A percentile compares a stretch with the other conserved stretches of the same genome.
phyloP scores from a whole-genome alignment of 2,888 invertebrate genomes.

The Nomada hirtipes region DNA sequence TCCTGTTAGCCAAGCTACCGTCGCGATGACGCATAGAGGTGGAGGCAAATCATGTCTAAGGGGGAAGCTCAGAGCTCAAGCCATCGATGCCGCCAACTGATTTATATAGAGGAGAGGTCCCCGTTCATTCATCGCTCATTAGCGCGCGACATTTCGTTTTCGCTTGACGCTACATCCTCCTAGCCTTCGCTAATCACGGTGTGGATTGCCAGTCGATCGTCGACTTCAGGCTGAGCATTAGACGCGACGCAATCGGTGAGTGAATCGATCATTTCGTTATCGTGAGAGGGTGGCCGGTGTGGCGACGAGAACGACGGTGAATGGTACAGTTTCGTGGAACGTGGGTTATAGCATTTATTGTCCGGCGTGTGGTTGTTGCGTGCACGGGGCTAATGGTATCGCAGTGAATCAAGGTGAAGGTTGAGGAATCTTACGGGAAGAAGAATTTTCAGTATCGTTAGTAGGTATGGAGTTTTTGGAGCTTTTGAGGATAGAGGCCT shows the following conservation, averaged over 20 bases:
- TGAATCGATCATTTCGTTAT: neutral
- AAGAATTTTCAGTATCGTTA: too few species aligned
- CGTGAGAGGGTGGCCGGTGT: neutral
- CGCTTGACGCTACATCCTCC: constrained; percentile 4
- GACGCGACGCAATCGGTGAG: constrained; percentile 11
- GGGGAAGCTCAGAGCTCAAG: constrained; percentile 57
- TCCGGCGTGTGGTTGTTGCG: too few species aligned
- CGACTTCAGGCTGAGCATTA: too few species aligned
- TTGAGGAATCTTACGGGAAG: too few species aligned
- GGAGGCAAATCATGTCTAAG: neutral
- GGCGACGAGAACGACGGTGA: too few species aligned
- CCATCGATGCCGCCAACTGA: neutral
- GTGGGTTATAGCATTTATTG: neutral
- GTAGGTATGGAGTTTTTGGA: too few species aligned
- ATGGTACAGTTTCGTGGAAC: neutral
- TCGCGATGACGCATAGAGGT: neutral
- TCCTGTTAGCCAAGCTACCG: neutral
- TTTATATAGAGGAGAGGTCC: constrained; percentile 47
- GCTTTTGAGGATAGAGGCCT: too few species aligned
- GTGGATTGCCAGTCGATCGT: neutral
- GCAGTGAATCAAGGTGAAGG: too few species aligned
- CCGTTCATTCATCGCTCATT: constrained; percentile 43
- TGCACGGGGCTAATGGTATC: too few species aligned
- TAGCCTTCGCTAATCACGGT: neutral
- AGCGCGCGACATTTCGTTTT: constrained; percentile 36